phyloP scores from a whole-genome alignment of 2,113 vertebrate genomes.

The Ranitomeya imitator region DNA sequence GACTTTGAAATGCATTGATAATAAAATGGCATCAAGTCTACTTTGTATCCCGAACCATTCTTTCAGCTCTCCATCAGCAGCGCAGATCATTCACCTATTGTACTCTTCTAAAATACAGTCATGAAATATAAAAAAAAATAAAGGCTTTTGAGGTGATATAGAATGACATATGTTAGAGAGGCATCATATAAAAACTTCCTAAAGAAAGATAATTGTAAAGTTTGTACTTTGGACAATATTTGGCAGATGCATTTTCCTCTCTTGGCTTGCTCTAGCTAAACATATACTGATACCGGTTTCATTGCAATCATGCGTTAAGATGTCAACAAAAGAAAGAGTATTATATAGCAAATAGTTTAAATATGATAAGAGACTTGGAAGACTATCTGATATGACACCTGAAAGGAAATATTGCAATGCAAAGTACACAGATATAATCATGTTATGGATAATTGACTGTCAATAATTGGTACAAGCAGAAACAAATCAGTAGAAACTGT shows the following conservation, averaged over 20 bases:
- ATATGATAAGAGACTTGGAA: constrained; percentile 12
- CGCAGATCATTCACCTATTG: too few species aligned
- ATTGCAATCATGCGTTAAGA: not conserved
- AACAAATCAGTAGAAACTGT: constrained; percentile 29
- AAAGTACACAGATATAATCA: constrained; percentile 33
- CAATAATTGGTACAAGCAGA: constrained; percentile 52
- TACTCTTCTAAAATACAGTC: too few species aligned
- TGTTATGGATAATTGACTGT: constrained; percentile 57
- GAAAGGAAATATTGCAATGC: constrained; percentile 4
- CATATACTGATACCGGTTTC: not conserved
- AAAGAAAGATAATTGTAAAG: not conserved
- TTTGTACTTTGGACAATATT: not conserved
- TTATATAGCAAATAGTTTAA: constrained; percentile 15
- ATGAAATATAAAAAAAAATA: too few species aligned
- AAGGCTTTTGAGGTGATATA: too few species aligned
- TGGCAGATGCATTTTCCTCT: not conserved
- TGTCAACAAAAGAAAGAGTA: constrained; percentile 5
- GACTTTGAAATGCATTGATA: too few species aligned
- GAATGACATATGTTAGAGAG: not conserved
- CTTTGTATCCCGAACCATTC: too few species aligned
- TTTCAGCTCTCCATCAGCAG: too few species aligned
- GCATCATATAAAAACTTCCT: not conserved
- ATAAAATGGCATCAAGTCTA: too few species aligned
- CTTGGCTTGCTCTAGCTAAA: not conserved
- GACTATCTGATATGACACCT: constrained; percentile 41